phyloP scores from a whole-genome alignment of 92 coral and sea anemone species.

The Micromussa lordhowensis region DNA sequence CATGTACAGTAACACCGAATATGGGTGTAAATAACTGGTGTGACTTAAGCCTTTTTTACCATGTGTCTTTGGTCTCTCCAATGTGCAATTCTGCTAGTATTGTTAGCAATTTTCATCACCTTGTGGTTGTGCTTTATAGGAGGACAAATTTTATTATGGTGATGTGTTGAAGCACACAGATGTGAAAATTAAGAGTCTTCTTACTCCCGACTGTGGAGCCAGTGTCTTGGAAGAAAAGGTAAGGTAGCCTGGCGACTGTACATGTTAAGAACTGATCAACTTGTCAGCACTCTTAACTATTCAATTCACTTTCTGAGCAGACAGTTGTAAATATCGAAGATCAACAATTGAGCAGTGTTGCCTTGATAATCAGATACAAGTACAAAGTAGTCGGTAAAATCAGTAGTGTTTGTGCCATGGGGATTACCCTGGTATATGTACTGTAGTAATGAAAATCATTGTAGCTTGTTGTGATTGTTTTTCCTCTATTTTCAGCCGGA shows the following conservation, averaged over 20 bases:
- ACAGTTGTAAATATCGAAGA: too few relatives aligned
- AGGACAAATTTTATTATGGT: constrained; percentile 54
- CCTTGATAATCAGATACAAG: neutral
- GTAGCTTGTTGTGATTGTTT: neutral
- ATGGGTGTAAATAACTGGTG: too few relatives aligned
- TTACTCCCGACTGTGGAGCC: constrained; percentile 98
- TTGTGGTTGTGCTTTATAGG: constrained; percentile 49
- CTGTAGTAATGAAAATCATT: neutral
- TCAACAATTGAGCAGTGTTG: too few relatives aligned
- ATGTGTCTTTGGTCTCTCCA: too few relatives aligned
- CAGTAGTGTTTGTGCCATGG: neutral
- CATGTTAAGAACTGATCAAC: too few relatives aligned
- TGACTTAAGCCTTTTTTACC: too few relatives aligned
- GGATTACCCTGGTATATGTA: neutral
- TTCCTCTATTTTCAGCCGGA: constrained; percentile 75
- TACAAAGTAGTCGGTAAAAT: too few relatives aligned
- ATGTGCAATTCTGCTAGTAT: too few relatives aligned
- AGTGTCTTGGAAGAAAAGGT: constrained; percentile 99
- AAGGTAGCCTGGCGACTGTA: neutral
- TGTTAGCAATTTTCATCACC: neutral
- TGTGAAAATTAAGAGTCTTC: constrained; percentile 89
- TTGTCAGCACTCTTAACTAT: too few relatives aligned
- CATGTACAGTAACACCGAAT: too few relatives aligned
- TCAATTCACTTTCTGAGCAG: too few relatives aligned
- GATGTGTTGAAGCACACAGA: constrained; percentile 81